Percentiles rank a stretch among this genome's conserved stretches.
Conservation (phyloP, 2,797 vertebrate species). For the Enteromius argenteus region DNA sequence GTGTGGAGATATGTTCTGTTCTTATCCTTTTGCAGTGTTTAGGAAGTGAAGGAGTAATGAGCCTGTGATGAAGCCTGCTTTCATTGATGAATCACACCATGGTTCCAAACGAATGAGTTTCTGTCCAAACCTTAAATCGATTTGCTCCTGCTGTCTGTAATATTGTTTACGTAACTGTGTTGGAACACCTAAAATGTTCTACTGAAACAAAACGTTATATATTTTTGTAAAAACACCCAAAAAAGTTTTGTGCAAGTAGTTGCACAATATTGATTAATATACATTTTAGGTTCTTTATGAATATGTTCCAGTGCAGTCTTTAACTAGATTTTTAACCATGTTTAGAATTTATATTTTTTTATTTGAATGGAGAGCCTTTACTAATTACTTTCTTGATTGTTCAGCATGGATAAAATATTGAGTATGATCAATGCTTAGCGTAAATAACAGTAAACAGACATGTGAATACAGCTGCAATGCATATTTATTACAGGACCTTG, state of each 20-base stretch:
- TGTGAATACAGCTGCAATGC: background rate
- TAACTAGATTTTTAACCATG: background rate
- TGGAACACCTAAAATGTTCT: constrained; percentile 4
- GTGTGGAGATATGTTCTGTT: background rate
- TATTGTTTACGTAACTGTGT: constrained; percentile 12
- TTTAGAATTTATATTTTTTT: background rate
- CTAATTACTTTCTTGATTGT: background rate
- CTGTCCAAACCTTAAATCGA: background rate
- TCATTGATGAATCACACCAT: constrained; percentile 28
- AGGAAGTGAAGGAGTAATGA: constrained; percentile 26
- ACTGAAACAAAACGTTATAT: background rate
- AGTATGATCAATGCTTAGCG: background rate
- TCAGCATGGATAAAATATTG: background rate
- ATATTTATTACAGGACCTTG: too few species aligned
- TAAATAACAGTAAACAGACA: background rate
- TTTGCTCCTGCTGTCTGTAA: background rate
- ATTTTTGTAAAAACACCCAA: background rate
- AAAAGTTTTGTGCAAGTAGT: background rate
- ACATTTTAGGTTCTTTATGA: background rate
- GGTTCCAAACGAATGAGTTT: background rate
- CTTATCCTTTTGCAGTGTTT: background rate
- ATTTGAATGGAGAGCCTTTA: background rate
- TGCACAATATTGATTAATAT: background rate
- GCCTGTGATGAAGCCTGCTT: constrained; percentile 7
- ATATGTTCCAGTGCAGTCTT: background rate